Base-by-base conservation (phyloP, 2,113 vertebrate genomes). In the Equus quagga region DNA sequence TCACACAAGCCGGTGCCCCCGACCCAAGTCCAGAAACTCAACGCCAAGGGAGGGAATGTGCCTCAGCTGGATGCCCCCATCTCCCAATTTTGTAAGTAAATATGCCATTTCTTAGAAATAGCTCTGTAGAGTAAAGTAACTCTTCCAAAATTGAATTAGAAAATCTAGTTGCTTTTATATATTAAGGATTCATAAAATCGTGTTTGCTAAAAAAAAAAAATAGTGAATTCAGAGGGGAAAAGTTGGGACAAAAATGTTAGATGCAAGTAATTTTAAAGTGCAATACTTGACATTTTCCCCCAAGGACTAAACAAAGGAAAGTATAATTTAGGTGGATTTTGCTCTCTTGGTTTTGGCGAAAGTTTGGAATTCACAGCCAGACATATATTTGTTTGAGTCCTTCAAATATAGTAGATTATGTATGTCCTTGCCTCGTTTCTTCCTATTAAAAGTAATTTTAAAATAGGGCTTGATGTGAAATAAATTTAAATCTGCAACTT, bases 31-130 rank as follows among this genome's bases (percentile, higher is more conserved):
- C 99, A 99, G 99, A 99, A 99, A 96, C 99, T 99, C 97, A 99
- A 99, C 36, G 99, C 99, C 80, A 99, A 99, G 98, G 99, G 99
- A 95, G 99, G 99, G 94, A 99, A 99, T 0, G 99, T 99, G 3
- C 99, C 99, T 46, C 99, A 99, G 98, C 98, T 99, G 26, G 99
- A 99, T 0, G 99, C 99, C 9, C 99, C 99, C 65, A 99, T 99
- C 98, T 99, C 99, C 81, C 99, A 99, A 98, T 99, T 99, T 99
- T 99, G 99, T 99, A 99, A 99, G 99, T 99, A 99, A 98, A 98
- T 82, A 92, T 89, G 94, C 94, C 97, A 84, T 98, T 96, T 93
- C 60, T 98, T 97, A 76, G 97, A 87, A 76, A 84, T 92, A 97
- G 84, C 78, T 96, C 96, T 94, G 24, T 94, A 97, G 93, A 89